phyloP scores from a whole-genome alignment of 2,888 invertebrate species.

The Dolichopus griseipennis region DNA sequence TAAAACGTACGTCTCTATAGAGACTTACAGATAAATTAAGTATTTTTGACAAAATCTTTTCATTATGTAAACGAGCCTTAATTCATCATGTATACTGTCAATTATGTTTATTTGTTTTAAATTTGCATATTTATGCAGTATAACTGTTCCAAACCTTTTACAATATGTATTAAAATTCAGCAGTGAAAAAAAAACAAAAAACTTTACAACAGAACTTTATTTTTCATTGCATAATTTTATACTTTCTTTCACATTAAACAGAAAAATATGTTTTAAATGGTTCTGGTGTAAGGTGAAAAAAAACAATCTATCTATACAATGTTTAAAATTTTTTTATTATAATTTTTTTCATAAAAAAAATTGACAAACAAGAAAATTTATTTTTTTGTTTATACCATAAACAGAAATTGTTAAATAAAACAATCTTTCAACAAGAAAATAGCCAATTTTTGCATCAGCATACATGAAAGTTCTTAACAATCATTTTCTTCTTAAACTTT shows the following conservation, averaged over 20 bases:
- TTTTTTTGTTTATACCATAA: background rate
- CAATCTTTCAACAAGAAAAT: constrained; percentile 1
- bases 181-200: background rate
- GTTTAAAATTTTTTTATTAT: background rate
- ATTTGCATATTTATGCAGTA: background rate
- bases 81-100: background rate
- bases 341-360: background rate
- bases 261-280: background rate
- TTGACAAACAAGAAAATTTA: background rate
- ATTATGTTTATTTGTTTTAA: background rate
- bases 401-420: background rate
- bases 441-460: background rate
- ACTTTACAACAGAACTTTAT: background rate
- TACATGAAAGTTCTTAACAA: background rate
- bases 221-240: background rate
- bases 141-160: background rate
- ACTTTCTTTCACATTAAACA: background rate
- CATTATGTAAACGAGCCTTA: no score
- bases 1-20: no score
- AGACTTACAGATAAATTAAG: no score
- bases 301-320: no score
- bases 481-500: background rate
- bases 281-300: background rate
- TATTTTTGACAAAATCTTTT: no score
- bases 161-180: background rate